These are phyloP conservation scores for Paracanthobrama guichenoti DNA, from an alignment of 2,113 vertebrate species.

Conservation along the genomic window DNA sequence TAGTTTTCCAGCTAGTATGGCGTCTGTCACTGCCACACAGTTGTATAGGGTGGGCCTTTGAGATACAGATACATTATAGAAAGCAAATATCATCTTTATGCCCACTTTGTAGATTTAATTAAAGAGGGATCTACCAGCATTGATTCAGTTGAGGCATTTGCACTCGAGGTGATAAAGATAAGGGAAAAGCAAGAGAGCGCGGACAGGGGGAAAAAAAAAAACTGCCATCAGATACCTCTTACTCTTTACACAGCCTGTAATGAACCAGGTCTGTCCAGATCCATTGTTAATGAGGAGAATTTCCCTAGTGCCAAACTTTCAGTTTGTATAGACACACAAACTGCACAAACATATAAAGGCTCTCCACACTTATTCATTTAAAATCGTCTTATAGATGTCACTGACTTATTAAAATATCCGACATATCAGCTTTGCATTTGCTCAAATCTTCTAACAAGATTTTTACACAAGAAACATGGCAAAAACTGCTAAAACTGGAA, in stretches of 20 bases:
- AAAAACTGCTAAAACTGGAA: neutral
- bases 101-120: conserved; percentile 39
- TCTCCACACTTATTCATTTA: neutral
- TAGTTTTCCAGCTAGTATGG: conserved; percentile 36
- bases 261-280: conserved; percentile 40
- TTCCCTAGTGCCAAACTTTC: conserved; percentile 35
- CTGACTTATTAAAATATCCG: neutral
- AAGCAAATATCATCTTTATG: conserved; percentile 29
- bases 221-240: conserved; percentile 39
- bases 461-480: neutral
- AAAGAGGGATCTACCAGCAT: conserved; percentile 20
- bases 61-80: conserved; percentile 21
- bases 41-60: conserved; percentile 1
- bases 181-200: neutral
- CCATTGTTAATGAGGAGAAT: conserved; percentile 49
- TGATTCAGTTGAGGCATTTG: conserved; percentile 26
- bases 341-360: neutral
- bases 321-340: conserved; percentile 21
- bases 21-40: conserved; percentile 21
- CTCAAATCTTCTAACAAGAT: neutral
- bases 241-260: conserved; percentile 38
- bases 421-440: neutral
- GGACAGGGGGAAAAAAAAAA: neutral
- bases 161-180: conserved; percentile 12
- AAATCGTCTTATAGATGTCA: neutral